Percentiles rank a stretch among this genome's conserved stretches.
Conservation (phyloP, 2,113 vertebrate genomes). For the Oplegnathus fasciatus region DNA sequence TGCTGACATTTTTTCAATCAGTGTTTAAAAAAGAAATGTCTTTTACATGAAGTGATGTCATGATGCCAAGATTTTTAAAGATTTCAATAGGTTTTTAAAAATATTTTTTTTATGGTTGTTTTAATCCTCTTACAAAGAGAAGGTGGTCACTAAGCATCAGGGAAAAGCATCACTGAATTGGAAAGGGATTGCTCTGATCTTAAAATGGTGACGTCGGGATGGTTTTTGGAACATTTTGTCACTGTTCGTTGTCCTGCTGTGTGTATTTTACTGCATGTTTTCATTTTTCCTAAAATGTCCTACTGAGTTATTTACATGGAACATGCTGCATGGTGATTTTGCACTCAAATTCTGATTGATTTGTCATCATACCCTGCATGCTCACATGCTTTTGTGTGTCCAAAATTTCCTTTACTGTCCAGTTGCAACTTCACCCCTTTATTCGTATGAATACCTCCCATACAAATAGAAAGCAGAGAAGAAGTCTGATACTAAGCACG, state of each 20-base stretch:
- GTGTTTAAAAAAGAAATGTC: constrained; percentile 2
- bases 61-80: neutral
- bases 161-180: neutral
- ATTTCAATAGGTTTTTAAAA: neutral
- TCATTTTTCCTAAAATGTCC: constrained; percentile 14
- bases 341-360: constrained; percentile 7
- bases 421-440: constrained; percentile 3
- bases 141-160: neutral
- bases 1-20: constrained; percentile 20
- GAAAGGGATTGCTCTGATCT: neutral
- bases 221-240: constrained; percentile 7
- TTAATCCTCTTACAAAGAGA: constrained; percentile 1
- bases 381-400: neutral
- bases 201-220: neutral
- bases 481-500: neutral
- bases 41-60: constrained; percentile 19
- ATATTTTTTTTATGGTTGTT: neutral
- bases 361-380: neutral
- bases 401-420: neutral
- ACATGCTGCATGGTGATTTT: neutral
- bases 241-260: neutral
- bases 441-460: neutral
- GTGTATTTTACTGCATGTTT: neutral
- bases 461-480: constrained; percentile 10
- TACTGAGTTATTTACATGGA: constrained; percentile 13